Base-by-base conservation (phyloP, 2,888 invertebrate species). In the Leptopilina myrica region DNA sequence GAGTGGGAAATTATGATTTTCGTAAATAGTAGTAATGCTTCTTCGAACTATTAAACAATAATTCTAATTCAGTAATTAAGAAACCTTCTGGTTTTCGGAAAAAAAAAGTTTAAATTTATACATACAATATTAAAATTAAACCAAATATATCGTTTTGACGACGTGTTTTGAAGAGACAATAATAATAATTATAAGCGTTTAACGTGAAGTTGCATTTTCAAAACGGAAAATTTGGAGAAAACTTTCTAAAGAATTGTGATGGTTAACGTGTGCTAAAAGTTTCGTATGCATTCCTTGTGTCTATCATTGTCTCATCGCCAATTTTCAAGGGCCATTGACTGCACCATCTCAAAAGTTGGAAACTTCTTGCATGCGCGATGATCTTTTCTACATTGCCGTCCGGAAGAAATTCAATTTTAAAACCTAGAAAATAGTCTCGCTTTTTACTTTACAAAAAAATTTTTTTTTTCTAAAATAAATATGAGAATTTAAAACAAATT, bases 261-360 rank as follows among this genome's bases (percentile, higher is more conserved):
- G 5, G 33, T 11, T 40, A 15, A 73, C 40, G 40, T 53, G 9
- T 56, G 40, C 26, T 53, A 33, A 59, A 73, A 73, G 73, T 59
- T 73, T 59, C 11, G 5, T 33, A 73, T 73, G 40, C 56, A 73
- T 33, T 73, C n/a, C 14, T 33, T 59, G 56, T 73, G 73, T 59
- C 53, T 73, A 56, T 73, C 73, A 73, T 56, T 56, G 56, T 73
- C 73, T 73, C 56, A 73, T 73, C 56, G 73, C 5, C 56, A 73
- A 56, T 56, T 73, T 73, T 73, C 73, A 73, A 73, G 73, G 56
- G 15, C 73, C 73, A 73, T 73, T 73, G 73, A 73, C 33, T 59
- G 26, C 73, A 59, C 40, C 56, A 33, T 11, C 56, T 73, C 73
- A 59, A 73, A 49, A 59, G 56, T 73, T 73, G 73, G 26, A 73